Evolutionary conservation across 2,888 invertebrate genomes (phyloP).

Genomic region (Tillus elongatus): DNA sequence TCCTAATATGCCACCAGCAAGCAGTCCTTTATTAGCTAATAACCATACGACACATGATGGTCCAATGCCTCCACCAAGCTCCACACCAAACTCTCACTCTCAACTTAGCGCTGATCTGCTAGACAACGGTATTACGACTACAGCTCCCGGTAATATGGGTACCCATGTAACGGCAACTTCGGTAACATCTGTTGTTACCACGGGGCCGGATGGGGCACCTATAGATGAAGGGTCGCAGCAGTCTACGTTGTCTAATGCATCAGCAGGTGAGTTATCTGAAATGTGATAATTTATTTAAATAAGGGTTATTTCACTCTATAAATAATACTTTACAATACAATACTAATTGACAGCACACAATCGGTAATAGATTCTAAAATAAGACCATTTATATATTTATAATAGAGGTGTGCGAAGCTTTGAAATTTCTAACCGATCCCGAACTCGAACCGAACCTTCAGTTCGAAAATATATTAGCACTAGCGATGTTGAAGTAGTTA

Average conservation of each 20-base stretch:
- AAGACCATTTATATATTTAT: too few species aligned
- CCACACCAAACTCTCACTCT: constrained; percentile 43
- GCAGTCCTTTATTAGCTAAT: constrained; percentile 39
- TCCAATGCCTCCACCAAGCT: constrained; percentile 45
- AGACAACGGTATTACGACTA: constrained; percentile 52
- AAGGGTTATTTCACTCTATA: too few species aligned
- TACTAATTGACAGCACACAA: too few species aligned
- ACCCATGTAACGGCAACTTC: constrained; percentile 42
- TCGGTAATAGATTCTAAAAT: too few species aligned
- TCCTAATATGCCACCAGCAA: constrained; percentile 55
- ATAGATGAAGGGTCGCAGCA: constrained; percentile 89
- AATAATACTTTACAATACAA: too few species aligned
- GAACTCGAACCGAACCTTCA: too few species aligned
- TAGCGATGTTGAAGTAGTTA: too few species aligned
- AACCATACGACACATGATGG: constrained; percentile 39
- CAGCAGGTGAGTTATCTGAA: constrained; percentile 67
- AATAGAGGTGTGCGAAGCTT: too few species aligned
- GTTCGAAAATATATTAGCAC: too few species aligned
- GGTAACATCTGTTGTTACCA: constrained; percentile 79
- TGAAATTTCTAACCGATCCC: too few species aligned
- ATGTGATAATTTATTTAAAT: too few species aligned
- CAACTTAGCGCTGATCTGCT: constrained; percentile 41
- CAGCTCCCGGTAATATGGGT: constrained; percentile 46
- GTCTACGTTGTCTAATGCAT: constrained; percentile 86
- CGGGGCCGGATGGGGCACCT: constrained; percentile 81